Conservation (phyloP, 1,140 invertebrate species). For the Drosophila bifasciata region DNA sequence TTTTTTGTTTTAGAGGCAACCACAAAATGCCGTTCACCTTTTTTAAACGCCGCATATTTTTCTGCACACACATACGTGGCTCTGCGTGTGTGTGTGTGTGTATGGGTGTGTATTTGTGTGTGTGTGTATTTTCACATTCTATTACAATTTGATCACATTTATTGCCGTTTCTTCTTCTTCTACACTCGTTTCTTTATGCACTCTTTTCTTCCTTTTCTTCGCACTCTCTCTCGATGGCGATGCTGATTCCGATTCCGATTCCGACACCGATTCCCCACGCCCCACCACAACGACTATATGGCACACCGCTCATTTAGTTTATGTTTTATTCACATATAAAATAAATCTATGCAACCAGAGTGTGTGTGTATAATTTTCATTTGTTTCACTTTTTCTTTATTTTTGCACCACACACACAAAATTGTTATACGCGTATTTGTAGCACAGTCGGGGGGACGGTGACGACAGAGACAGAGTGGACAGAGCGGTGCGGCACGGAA, state of each 20-base stretch:
- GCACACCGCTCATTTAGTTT: constrained; percentile 59
- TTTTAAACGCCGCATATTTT: constrained; percentile 82
- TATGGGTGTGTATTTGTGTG: constrained; percentile 24
- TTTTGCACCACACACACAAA: constrained; percentile 46
- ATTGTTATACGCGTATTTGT: constrained; percentile 78
- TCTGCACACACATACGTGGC: constrained; percentile 79
- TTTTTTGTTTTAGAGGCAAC: constrained; percentile 24
- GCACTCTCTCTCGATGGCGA: constrained; percentile 46
- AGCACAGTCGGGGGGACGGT: constrained; percentile 11
- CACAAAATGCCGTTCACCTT: constrained; percentile 81
- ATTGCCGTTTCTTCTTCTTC: constrained; percentile 45
- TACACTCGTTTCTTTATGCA: constrained; percentile 19
- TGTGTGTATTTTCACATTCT: constrained; percentile 69
- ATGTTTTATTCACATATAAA: constrained; percentile 33
- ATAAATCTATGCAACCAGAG: too few species aligned
- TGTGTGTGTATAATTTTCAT: constrained; percentile 11
- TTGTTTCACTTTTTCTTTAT: constrained; percentile 41
- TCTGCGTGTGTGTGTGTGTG: constrained; percentile 35
- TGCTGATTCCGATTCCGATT: too few species aligned
- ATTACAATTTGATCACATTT: constrained; percentile 78
- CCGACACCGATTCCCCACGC: too few species aligned
- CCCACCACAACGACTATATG: constrained; percentile 37
- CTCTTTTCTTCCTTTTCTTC: constrained; percentile 46
- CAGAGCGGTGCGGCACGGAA: constrained; percentile 28
- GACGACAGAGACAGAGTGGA: too few species aligned